Percentiles rank a stretch among this genome's conserved stretches.
These are phyloP conservation scores for Argyresthia albistria DNA, from an alignment of 2,888 invertebrate species.

Conservation along the genomic window DNA sequence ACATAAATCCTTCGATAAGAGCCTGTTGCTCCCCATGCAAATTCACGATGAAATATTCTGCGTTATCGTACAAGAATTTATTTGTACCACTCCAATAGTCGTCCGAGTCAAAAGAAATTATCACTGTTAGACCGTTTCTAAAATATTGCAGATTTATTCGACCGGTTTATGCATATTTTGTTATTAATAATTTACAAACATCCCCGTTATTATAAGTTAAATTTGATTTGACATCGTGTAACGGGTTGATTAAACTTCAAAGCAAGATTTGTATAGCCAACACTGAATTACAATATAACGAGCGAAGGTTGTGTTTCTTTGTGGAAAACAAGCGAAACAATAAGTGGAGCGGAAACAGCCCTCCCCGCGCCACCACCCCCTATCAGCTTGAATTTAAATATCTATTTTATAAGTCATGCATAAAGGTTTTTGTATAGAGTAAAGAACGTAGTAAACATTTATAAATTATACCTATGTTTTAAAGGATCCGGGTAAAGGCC, in stretches of 20 bases:
- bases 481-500: no score
- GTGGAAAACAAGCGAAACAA: constrained; percentile 34
- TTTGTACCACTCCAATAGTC: not conserved
- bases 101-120: no score
- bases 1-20: constrained; percentile 14
- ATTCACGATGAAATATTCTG: no score
- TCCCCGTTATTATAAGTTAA: not conserved
- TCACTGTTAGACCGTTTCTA: no score
- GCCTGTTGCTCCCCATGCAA: constrained; percentile 27
- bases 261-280: constrained; percentile 10
- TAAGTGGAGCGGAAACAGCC: constrained; percentile 16
- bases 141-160: no score
- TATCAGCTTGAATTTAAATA: not conserved
- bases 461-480: no score
- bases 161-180: no score
- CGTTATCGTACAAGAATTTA: not conserved
- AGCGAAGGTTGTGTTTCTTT: constrained; percentile 40
- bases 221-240: not conserved
- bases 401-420: not conserved
- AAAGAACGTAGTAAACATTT: no score
- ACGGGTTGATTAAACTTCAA: not conserved
- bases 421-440: no score
- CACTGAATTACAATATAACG: constrained; percentile 42
- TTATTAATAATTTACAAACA: not conserved
- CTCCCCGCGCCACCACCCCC: not conserved